A percentile compares a stretch with the other conserved stretches of the same genome.
Conservation (phyloP, 2,113 vertebrate species). For the Chionodraco myersi region DNA sequence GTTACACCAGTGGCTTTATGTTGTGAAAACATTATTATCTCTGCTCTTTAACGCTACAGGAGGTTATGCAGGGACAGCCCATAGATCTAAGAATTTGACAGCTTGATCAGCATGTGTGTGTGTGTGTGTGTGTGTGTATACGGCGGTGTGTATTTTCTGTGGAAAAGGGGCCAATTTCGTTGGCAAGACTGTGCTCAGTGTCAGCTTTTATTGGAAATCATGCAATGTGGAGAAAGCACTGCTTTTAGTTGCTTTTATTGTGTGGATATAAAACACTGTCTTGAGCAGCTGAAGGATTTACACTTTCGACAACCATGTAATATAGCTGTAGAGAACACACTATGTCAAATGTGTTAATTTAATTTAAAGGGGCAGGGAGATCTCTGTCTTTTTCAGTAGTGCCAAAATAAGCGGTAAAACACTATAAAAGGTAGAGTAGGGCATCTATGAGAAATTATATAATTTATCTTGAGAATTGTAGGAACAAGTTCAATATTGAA, state of each 20-base stretch:
- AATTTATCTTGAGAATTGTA: no score
- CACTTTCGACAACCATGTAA: slow-evolving; percentile 30
- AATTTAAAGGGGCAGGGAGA: no score
- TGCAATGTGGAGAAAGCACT: slow-evolving; percentile 59
- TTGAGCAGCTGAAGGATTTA: slow-evolving; percentile 33
- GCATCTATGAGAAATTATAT: no score
- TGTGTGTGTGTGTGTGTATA: slow-evolving; percentile 19
- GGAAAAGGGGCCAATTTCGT: slow-evolving; percentile 60
- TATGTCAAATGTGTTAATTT: background rate
- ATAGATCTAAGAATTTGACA: slow-evolving; percentile 60
- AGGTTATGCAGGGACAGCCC: slow-evolving; percentile 58
- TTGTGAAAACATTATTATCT: slow-evolving; percentile 61
- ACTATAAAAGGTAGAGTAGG: background rate
- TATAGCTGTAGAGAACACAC: slow-evolving; percentile 29
- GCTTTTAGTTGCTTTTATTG: slow-evolving; percentile 63
- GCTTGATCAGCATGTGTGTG: slow-evolving; percentile 28
- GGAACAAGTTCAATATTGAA: background rate
- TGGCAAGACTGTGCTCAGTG: slow-evolving; percentile 64
- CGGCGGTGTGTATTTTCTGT: slow-evolving; percentile 11
- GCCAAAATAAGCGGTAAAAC: background rate
- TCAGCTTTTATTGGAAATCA: slow-evolving; percentile 75
- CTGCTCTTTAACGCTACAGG: slow-evolving; percentile 53
- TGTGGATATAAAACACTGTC: slow-evolving; percentile 67
- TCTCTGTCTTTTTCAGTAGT: background rate
- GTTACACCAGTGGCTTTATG: slow-evolving; percentile 49